Percentiles rank a stretch among this genome's conserved stretches.
Conservation (phyloP, 2,113 vertebrate species). For the Sprattus sprattus region DNA sequence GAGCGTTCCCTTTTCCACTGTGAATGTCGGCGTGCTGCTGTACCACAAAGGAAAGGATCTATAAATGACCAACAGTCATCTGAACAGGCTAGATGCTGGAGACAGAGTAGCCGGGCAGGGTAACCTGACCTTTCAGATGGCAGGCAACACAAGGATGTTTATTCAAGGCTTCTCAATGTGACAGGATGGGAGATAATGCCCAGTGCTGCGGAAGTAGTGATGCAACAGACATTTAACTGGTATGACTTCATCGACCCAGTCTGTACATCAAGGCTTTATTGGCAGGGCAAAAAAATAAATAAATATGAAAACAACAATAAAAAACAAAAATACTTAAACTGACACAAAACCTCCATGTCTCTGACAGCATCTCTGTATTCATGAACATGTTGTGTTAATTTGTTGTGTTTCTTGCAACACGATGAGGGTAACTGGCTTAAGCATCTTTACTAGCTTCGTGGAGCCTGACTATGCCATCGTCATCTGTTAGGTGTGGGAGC, state of each 20-base stretch:
- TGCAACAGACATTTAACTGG: neutral
- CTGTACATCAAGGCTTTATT: neutral
- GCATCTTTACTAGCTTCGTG: neutral
- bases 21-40: constrained; percentile 35
- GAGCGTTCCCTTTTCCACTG: constrained; percentile 19
- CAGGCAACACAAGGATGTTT: neutral
- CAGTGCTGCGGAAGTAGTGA: neutral
- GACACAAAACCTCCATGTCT: no score
- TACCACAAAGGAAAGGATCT: constrained; percentile 26
- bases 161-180: neutral
- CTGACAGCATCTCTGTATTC: neutral
- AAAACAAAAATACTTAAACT: neutral
- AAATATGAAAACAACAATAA: neutral
- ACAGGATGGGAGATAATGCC: neutral
- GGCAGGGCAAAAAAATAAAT: neutral
- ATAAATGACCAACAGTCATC: neutral
- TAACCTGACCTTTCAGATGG: constrained; percentile 15
- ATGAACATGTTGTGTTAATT: neutral
- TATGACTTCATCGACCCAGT: neutral
- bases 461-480: neutral
- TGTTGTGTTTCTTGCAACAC: neutral
- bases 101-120: neutral
- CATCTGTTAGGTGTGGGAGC: neutral
- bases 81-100: neutral
- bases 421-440: neutral